phyloP scores from a whole-genome alignment of 64 coral and sea anemone genomes.

The Stichodactyla helianthus region DNA sequence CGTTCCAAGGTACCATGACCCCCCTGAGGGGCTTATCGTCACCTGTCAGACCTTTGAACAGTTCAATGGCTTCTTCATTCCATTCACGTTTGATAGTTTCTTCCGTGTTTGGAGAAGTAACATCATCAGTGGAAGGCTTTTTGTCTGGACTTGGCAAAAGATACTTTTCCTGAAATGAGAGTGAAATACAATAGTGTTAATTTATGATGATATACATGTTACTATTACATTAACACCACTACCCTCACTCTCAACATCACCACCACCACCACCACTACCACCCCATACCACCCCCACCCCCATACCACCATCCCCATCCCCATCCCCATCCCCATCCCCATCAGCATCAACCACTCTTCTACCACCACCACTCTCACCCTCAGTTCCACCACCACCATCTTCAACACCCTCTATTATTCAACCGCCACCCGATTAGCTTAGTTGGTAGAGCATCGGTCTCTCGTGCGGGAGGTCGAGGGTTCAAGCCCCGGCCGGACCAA shows the following conservation, averaged over 20 bases:
- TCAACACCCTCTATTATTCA: not conserved
- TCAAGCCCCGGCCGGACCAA: no score
- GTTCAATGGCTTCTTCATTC: slow-evolving; percentile 34
- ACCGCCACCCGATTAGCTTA: no score
- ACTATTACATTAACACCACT: not conserved
- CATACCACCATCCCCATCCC: not conserved
- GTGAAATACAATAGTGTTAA: not conserved
- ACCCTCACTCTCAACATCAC: not conserved
- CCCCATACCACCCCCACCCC: not conserved
- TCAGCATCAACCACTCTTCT: not conserved
- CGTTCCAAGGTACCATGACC: slow-evolving; percentile 59
- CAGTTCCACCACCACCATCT: not conserved
- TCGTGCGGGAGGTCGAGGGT: no score
- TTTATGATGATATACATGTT: no score
- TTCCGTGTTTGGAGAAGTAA: not conserved
- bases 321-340: not conserved
- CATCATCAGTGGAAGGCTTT: not conserved
- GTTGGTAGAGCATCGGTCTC: no score
- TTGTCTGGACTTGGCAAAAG: slow-evolving; percentile 42
- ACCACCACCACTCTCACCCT: no score
- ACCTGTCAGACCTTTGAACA: slow-evolving; percentile 53
- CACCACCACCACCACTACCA: not conserved
- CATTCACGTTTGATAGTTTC: slow-evolving; percentile 25
- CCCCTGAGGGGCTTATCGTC: slow-evolving; percentile 49
- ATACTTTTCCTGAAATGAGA: slow-evolving; percentile 44